Percentiles rank a stretch among this genome's conserved stretches.
Evolutionary conservation across 2,888 invertebrate genomes (phyloP).

Genomic region (Acronicta alni): DNA sequence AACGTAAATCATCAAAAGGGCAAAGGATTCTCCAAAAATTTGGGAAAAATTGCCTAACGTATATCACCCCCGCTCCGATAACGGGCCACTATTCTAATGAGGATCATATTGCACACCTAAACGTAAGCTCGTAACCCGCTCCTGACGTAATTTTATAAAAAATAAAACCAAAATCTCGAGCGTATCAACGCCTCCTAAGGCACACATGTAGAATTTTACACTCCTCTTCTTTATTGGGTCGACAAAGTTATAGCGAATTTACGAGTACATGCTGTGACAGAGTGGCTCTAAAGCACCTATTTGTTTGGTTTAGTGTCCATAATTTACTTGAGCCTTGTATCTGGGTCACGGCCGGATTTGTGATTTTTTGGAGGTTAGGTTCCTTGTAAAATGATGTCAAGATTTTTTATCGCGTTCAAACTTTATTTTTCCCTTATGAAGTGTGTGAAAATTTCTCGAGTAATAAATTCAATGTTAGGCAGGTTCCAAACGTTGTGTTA

Average conservation of each 20-base stretch:
- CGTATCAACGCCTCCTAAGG: conserved; percentile 17
- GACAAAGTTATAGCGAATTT: conserved; percentile 65
- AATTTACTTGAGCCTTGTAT: conserved; percentile 71
- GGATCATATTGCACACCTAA: neutral
- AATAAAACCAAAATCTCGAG: conserved; percentile 25
- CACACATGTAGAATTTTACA: conserved; percentile 57
- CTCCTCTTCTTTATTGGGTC: conserved; percentile 62
- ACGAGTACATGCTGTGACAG: conserved; percentile 69
- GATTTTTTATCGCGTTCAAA: conserved; percentile 4
- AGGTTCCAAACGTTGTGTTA: too few species aligned
- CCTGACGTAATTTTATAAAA: neutral
- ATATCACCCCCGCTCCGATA: too few species aligned
- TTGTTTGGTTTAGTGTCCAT: conserved; percentile 76
- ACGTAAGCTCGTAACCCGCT: neutral
- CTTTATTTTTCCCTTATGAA: neutral
- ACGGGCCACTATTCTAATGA: neutral
- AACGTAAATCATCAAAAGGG: too few species aligned
- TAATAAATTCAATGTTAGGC: neutral
- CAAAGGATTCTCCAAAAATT: too few species aligned
- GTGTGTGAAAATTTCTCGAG: neutral
- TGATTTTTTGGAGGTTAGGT: conserved; percentile 26
- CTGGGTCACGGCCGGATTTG: conserved; percentile 61
- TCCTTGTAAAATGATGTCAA: conserved; percentile 32
- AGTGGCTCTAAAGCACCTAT: conserved; percentile 73
- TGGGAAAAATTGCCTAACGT: conserved; percentile 11